phyloP scores from a whole-genome alignment of 2,797 vertebrate species.

The Anisognathus igniventris region DNA sequence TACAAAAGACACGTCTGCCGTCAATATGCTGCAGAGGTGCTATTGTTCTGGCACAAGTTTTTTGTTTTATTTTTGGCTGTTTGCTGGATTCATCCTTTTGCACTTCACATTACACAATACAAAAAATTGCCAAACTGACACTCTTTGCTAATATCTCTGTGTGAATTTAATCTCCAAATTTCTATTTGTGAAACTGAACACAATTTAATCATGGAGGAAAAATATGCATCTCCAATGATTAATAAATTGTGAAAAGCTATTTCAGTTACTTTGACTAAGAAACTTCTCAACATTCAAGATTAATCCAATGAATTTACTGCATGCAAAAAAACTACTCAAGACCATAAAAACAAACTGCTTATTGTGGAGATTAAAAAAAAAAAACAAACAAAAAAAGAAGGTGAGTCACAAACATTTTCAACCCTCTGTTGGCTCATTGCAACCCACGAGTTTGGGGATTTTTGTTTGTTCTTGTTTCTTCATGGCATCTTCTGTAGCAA shows the following conservation, averaged over 20 bases:
- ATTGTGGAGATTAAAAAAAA: background rate
- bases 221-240: background rate
- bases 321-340: background rate
- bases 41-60: background rate
- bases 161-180: background rate
- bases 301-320: background rate
- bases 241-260: background rate
- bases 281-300: background rate
- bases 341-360: background rate
- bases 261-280: background rate
- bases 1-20: background rate
- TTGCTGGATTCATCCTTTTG: background rate
- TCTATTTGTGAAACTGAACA: slow-evolving; percentile 18
- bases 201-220: background rate
- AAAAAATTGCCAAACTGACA: background rate
- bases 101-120: background rate
- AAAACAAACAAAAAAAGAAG: background rate
- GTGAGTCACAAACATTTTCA: background rate
- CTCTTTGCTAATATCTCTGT: background rate
- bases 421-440: background rate
- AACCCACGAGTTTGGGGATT: background rate
- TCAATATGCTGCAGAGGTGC: background rate
- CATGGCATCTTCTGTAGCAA: background rate
- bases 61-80: background rate
- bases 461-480: background rate